A percentile compares a stretch with the other conserved stretches of the same genome.
Evolutionary conservation across 2,113 vertebrate genomes (phyloP).

Genomic region (Panurus biarmicus): DNA sequence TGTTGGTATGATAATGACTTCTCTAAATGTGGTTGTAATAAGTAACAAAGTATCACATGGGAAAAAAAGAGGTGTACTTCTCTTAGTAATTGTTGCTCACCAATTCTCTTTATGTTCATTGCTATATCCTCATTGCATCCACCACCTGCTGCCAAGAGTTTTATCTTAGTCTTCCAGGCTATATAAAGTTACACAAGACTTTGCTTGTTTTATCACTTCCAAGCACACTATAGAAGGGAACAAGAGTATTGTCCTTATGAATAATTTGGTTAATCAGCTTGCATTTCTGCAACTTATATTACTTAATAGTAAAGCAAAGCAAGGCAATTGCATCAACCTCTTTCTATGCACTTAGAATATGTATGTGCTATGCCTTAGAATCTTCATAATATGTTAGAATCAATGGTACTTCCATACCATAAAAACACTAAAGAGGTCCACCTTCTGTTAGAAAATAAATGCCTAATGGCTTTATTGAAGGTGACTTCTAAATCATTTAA

Average conservation of each 20-base stretch:
- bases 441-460: not conserved
- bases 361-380: not conserved
- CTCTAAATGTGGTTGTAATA: not conserved
- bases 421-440: not conserved
- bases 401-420: not conserved
- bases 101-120: constrained; percentile 34
- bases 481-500: not conserved
- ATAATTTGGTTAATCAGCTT: not conserved
- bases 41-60: not conserved
- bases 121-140: not conserved
- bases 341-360: not conserved
- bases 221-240: not conserved
- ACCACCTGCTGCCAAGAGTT: constrained; percentile 4
- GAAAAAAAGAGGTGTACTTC: not conserved
- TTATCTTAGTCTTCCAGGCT: not conserved
- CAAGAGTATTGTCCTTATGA: not conserved
- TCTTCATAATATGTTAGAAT: not conserved
- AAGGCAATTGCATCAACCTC: not conserved
- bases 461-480: not conserved
- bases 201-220: not conserved
- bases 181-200: not conserved
- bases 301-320: not conserved
- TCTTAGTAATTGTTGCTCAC: not conserved
- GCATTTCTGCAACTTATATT: not conserved
- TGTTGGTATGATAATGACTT: not conserved